Percentiles rank a stretch among this genome's conserved stretches.
phyloP scores from a whole-genome alignment of 2,113 vertebrate genomes.

The Bubo bubo region DNA sequence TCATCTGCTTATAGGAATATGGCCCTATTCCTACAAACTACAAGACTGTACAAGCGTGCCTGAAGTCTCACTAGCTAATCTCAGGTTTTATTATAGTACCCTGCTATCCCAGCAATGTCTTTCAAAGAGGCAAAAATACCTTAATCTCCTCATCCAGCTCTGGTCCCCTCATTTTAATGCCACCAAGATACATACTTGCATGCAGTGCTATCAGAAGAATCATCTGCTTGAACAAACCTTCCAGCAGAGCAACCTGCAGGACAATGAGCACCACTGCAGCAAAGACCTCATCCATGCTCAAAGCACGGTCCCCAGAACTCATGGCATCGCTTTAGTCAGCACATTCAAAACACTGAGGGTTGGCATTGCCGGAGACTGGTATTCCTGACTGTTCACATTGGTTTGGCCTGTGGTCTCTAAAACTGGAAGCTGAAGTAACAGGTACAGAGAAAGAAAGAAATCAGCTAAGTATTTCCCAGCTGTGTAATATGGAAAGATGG shows the following conservation, averaged over 20 bases:
- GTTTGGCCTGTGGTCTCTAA: neutral
- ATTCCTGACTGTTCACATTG: neutral
- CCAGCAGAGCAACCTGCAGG: neutral
- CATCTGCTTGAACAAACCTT: neutral
- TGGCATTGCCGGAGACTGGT: neutral
- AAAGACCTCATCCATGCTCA: neutral
- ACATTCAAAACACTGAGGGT: neutral
- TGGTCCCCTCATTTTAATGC: neutral
- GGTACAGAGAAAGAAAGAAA: neutral
- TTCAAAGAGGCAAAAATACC: neutral
- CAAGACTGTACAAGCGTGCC: neutral
- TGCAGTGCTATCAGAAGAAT: neutral
- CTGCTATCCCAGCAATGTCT: neutral
- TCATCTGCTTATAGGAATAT: neutral
- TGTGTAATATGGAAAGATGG: neutral
- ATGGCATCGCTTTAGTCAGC: neutral
- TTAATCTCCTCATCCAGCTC: neutral
- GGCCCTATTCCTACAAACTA: neutral
- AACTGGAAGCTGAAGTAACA: neutral
- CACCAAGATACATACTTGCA: neutral
- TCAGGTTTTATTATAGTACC: neutral
- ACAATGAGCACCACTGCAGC: neutral
- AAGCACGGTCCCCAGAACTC: neutral
- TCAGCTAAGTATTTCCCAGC: neutral
- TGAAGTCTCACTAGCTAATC: neutral